These are phyloP conservation scores for Argentina silus DNA, from an alignment of 2,797 vertebrate species.

Conservation along the genomic window DNA sequence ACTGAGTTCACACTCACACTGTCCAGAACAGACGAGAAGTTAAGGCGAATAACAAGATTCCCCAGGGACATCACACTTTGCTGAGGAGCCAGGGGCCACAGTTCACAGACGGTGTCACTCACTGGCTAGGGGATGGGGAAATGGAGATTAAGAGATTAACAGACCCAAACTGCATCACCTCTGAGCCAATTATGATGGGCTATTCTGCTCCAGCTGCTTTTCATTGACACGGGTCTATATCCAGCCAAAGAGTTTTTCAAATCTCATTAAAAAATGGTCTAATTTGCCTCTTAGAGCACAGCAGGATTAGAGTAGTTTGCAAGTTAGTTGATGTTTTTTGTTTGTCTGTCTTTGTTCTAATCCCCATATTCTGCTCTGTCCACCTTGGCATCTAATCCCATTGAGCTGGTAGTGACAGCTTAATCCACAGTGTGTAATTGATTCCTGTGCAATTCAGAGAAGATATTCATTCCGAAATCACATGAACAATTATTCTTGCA, in stretches of 20 bases:
- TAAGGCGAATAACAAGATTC: too few relatives aligned
- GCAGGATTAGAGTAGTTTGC: not conserved
- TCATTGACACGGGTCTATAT: not conserved
- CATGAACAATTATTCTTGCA: too few relatives aligned
- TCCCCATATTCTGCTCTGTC: not conserved
- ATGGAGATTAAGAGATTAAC: slow-evolving; percentile 68
- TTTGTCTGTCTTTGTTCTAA: slow-evolving; percentile 1
- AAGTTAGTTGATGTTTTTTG: not conserved
- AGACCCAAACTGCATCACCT: slow-evolving; percentile 48
- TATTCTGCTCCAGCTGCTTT: slow-evolving; percentile 21
- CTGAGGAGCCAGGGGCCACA: too few relatives aligned
- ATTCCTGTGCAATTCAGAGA: too few relatives aligned
- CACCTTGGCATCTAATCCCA: slow-evolving; percentile 1
- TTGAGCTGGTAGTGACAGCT: not conserved
- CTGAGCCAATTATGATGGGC: slow-evolving; percentile 47
- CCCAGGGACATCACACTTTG: too few relatives aligned
- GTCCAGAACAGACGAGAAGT: too few relatives aligned
- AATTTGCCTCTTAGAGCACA: slow-evolving; percentile 1
- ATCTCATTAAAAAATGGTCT: slow-evolving; percentile 12
- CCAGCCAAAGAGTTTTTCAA: not conserved
- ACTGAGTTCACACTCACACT: too few relatives aligned
- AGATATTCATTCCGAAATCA: too few relatives aligned
- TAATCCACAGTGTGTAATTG: not conserved
- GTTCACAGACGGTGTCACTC: too few relatives aligned
- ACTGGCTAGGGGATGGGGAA: slow-evolving; percentile 32